These are phyloP conservation scores for Indri indri DNA, from an alignment of 2,113 vertebrate genomes.

Conservation along the genomic window DNA sequence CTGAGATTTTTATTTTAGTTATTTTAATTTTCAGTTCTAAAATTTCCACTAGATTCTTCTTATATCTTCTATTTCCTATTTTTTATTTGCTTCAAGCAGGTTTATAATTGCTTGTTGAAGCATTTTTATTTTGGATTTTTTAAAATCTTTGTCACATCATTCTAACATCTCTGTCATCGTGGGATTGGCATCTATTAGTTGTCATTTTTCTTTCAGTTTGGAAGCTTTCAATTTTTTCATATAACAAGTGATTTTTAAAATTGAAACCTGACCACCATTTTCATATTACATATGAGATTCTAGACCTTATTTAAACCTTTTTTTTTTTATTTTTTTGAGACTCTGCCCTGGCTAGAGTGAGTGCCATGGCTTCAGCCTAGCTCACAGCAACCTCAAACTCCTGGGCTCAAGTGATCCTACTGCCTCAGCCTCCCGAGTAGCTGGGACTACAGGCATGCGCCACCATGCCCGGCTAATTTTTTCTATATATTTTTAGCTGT, in stretches of 20 bases:
- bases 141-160: not conserved
- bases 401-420: too few species aligned
- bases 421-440: too few species aligned
- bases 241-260: not conserved
- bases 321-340: too few species aligned
- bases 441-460: too few species aligned
- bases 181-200: not conserved
- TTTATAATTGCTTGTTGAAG: not conserved
- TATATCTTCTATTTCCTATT: not conserved
- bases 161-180: not conserved
- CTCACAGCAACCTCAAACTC: too few species aligned
- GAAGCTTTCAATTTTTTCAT: not conserved
- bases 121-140: not conserved
- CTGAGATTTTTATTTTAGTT: not conserved
- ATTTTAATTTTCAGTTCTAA: not conserved
- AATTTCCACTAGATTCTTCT: not conserved
- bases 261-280: not conserved
- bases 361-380: too few species aligned
- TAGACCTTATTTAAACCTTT: not conserved
- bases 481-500: too few species aligned
- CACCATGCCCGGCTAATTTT: too few species aligned
- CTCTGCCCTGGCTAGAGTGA: too few species aligned
- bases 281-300: not conserved
- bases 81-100: not conserved
- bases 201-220: not conserved